phyloP scores from a whole-genome alignment of 2,797 vertebrate species.

The Oophaga sylvatica region DNA sequence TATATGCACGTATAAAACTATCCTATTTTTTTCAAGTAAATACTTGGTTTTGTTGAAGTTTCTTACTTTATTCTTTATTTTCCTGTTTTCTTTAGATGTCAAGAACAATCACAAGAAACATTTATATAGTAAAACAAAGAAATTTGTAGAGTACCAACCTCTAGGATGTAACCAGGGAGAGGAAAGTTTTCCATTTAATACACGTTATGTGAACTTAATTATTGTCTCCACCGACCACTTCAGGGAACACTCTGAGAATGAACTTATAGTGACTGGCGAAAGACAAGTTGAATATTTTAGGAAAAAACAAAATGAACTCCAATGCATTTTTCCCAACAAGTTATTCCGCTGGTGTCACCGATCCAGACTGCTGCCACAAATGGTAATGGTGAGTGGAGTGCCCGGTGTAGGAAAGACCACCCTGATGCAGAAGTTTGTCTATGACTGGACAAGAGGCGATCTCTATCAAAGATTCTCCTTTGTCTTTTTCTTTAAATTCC shows the following conservation, averaged over 20 bases:
- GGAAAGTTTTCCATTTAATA: slow-evolving; percentile 10
- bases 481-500: no score
- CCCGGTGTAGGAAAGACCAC: slow-evolving; percentile 14
- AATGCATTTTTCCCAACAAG: slow-evolving; percentile 9
- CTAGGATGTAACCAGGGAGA: background rate
- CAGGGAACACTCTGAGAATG: slow-evolving; percentile 20
- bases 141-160: background rate
- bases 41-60: background rate
- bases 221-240: slow-evolving; percentile 25
- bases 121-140: slow-evolving; percentile 1
- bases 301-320: background rate
- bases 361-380: background rate
- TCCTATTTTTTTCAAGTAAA: no score
- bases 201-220: slow-evolving; percentile 34
- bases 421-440: no score
- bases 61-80: background rate
- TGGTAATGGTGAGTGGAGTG: slow-evolving; percentile 69
- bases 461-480: no score
- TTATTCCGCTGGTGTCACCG: slow-evolving; percentile 53
- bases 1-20: no score
- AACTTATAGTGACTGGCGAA: slow-evolving; percentile 25
- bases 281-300: slow-evolving; percentile 35
- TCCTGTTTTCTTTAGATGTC: background rate
- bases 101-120: background rate
- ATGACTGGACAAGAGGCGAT: no score